Evolutionary conservation across 1,140 invertebrate genomes (phyloP), one percentile per base, ranked within the genome.

Genomic region (Lordiphosa clarofinis): DNA sequence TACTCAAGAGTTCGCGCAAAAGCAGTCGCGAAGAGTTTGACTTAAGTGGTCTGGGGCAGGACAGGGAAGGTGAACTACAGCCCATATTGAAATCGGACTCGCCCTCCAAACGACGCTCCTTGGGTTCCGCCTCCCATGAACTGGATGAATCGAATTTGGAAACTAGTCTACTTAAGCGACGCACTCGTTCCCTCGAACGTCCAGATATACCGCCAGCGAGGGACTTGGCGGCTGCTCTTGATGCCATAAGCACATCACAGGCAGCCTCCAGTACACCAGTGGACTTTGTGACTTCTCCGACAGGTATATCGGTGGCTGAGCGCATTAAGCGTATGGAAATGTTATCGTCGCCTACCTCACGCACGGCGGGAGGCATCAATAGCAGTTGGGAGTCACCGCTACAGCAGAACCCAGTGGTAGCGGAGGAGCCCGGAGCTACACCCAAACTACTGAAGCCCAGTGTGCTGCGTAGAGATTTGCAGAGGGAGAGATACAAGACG

Each of bases 1-100:
- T 97, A 57, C 89, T 97, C 1, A 97, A 96, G 88, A 92, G 91
- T 13, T 92, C 93, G 0, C 92, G 92, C 67, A 94, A 92, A 63
- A 90, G 91, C 53, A 93, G 92, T 4, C 74, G 88, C 21, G 88
- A 89, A 52, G 88, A 88, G 56, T 87, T 88, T 37, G 87, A 87
- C 43, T 24, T 84, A 21, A 57, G 59, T 42, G 60, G 59, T 3
- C 3, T 62, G 11, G 65, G 36, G 21, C 67, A 54, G 44, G 66
- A 73, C n/a, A 42, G 47, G 38, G 55, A 50, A 4, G 66, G 64
- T 37, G 43, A 52, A 5, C 12, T 47, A 58, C 65, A 65, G 48
- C 86, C 88, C 8, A 88, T 88, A 31, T 46, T 87, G 0, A 89
- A 89, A 54, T 73, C 74, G 3, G 81, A 88, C 47, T 89, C 88